phyloP scores from a whole-genome alignment of 1,140 invertebrate genomes.

The Cotesia typhae region DNA sequence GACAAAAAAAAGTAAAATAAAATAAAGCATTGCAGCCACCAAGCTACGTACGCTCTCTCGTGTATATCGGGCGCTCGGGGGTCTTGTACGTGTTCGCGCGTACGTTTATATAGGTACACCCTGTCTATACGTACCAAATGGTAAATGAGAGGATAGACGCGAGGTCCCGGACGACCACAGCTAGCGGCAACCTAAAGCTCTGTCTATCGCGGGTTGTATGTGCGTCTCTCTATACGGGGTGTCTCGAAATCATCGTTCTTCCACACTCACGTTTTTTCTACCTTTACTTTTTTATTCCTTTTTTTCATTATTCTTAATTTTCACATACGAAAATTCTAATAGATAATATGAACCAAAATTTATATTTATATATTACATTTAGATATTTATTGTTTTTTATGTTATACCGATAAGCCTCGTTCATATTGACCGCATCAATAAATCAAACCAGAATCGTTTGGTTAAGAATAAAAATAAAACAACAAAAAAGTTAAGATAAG shows the following conservation, averaged over 20 bases:
- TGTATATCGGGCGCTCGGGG: conserved; percentile 42
- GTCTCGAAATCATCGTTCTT: conserved; percentile 37
- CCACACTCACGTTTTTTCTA: conserved; percentile 11
- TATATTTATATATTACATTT: conserved; percentile 2
- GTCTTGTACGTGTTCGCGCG: conserved; percentile 49
- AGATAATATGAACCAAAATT: not conserved
- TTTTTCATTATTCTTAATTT: not conserved
- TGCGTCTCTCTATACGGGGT: conserved; percentile 59
- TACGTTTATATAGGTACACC: conserved; percentile 55
- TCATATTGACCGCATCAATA: conserved; percentile 36
- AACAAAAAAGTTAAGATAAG: not conserved
- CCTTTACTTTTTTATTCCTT: conserved; percentile 12
- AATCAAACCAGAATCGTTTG: conserved; percentile 33
- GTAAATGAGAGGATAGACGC: conserved; percentile 67
- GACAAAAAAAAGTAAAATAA: conserved; percentile 32
- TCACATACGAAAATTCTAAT: not conserved
- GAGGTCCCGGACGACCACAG: conserved; percentile 58
- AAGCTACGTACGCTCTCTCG: conserved; percentile 38
- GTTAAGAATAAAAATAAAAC: not conserved
- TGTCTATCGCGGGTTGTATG: conserved; percentile 63
- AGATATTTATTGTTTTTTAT: conserved; percentile 16
- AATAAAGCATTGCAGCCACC: conserved; percentile 37
- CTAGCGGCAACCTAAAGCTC: conserved; percentile 67
- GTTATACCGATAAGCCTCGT: conserved; percentile 16
- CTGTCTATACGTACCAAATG: conserved; percentile 68